Evolutionary conservation across 2,113 vertebrate genomes (phyloP).

Genomic region (Mus pahari): DNA sequence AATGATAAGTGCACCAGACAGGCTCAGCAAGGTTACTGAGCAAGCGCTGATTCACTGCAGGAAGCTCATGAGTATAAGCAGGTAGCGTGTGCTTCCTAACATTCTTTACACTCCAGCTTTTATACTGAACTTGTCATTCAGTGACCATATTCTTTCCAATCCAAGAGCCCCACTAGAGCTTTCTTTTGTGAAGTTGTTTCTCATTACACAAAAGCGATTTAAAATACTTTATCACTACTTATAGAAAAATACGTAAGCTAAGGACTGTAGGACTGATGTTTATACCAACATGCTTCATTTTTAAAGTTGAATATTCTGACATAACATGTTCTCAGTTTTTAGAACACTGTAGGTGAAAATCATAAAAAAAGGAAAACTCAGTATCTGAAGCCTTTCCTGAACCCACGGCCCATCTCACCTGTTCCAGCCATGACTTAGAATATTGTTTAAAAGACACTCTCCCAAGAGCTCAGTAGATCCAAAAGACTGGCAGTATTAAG

Average conservation of each 20-base stretch:
- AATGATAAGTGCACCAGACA: conserved; percentile 47
- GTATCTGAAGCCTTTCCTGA: conserved; percentile 37
- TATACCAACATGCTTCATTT: not conserved
- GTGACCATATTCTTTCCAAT: not conserved
- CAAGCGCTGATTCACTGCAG: not conserved
- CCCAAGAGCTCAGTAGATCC: not conserved
- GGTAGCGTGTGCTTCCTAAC: not conserved
- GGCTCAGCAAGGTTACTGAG: conserved; percentile 57
- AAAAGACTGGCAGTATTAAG: conserved; percentile 17
- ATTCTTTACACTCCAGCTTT: conserved; percentile 36
- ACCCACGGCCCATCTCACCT: not conserved
- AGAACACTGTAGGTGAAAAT: not conserved
- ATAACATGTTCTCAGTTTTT: conserved; percentile 30
- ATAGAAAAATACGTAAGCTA: conserved; percentile 27
- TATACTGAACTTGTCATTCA: not conserved
- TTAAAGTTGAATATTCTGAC: conserved; percentile 63
- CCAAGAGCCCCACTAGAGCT: conserved; percentile 22
- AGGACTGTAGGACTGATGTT: conserved; percentile 23
- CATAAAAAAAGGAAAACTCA: conserved; percentile 11
- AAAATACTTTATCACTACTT: conserved; percentile 55
- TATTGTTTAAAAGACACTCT: conserved; percentile 18
- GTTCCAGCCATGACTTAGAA: not conserved
- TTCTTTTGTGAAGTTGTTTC: conserved; percentile 64
- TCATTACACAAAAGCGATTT: conserved; percentile 31
- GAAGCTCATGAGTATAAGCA: not conserved